phyloP scores from a whole-genome alignment of 1,140 invertebrate species.

The Ceratina australensis region DNA sequence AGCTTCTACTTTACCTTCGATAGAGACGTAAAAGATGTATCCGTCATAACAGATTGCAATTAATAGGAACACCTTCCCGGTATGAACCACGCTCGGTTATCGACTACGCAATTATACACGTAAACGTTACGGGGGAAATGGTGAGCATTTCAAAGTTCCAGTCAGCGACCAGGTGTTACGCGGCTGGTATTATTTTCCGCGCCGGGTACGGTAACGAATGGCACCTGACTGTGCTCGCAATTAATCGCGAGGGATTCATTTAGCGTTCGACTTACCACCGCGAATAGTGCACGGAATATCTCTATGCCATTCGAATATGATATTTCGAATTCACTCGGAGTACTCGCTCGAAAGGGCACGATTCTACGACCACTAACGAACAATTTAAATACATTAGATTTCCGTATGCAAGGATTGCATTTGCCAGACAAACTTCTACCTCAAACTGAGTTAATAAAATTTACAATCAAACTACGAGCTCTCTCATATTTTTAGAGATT shows the following conservation, averaged over 20 bases:
- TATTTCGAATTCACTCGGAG: background rate
- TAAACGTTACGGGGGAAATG: conserved; percentile 33
- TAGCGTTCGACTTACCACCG: conserved; percentile 44
- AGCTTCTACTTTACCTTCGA: too few species aligned
- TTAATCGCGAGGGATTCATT: conserved; percentile 61
- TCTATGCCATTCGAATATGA: background rate
- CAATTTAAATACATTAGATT: background rate
- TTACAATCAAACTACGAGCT: too few species aligned
- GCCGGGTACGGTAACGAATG: conserved; percentile 51
- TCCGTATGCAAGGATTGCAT: too few species aligned
- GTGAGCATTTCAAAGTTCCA: conserved; percentile 47
- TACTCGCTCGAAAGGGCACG: background rate
- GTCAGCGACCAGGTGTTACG: conserved; percentile 60
- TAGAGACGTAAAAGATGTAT: too few species aligned
- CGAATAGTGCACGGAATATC: conserved; percentile 1
- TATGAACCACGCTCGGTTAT: conserved; percentile 12
- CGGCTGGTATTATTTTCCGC: conserved; percentile 54
- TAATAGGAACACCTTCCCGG: background rate
- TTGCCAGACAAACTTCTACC: too few species aligned
- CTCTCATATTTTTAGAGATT: too few species aligned
- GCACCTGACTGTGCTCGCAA: conserved; percentile 52
- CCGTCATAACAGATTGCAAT: too few species aligned
- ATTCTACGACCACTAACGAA: background rate
- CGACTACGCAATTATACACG: conserved; percentile 43
- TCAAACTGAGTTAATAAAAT: too few species aligned